Conservation (phyloP, 2,888 invertebrate genomes). For the Sabellastarte sp. region DNA sequence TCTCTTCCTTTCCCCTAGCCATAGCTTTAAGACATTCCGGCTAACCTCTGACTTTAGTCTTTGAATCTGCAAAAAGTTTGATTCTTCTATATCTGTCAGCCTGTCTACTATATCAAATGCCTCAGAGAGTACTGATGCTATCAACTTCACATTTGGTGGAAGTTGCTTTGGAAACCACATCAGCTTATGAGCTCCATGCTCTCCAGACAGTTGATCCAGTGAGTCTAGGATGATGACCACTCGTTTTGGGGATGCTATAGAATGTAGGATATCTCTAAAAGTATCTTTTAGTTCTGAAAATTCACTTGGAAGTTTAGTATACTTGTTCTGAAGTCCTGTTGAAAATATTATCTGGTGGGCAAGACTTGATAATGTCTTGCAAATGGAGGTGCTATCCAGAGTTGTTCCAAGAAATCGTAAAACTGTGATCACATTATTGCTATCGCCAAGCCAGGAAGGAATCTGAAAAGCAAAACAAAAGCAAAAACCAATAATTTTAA, state of each 20-base stretch:
- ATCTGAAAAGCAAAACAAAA: too few relatives aligned
- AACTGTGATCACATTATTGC: background rate
- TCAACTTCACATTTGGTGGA: background rate
- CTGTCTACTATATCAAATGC: background rate
- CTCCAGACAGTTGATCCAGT: background rate
- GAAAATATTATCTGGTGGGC: background rate
- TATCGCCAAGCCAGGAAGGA: background rate
- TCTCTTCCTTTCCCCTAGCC: background rate
- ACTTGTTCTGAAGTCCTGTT: background rate
- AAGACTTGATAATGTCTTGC: background rate
- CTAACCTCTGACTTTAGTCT: background rate
- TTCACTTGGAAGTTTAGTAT: background rate
- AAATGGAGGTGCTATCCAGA: background rate
- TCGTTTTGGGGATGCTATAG: background rate
- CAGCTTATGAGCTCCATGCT: too few relatives aligned
- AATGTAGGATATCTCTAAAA: background rate
- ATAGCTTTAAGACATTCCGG: background rate
- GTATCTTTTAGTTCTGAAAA: background rate
- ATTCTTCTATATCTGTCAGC: too few relatives aligned
- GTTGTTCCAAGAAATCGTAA: slow-evolving; percentile 1
- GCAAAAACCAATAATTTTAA: too few relatives aligned
- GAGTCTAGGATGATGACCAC: background rate
- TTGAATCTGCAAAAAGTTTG: background rate
- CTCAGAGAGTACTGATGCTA: background rate
- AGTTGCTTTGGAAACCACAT: background rate